Evolutionary conservation across 2,888 invertebrate species (phyloP), one percentile per base, ranked within the genome.

Genomic region (Hemistola chrysoprasaria): DNA sequence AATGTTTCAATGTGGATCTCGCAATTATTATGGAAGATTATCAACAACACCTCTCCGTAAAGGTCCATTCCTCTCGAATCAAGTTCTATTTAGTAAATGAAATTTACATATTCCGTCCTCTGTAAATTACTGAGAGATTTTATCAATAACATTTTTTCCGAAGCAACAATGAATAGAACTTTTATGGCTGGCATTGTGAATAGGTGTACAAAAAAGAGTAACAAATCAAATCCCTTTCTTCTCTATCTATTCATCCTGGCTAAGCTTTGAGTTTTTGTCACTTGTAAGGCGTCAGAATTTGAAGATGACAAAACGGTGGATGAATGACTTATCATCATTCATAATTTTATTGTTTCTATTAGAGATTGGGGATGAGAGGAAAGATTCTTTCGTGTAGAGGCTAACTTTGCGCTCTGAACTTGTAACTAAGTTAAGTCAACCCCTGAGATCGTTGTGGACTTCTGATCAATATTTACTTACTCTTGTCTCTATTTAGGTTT

Each of bases 351-450:
- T 16, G 3, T 16, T 16, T 33, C 25, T 22, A 22, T 42, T 31
- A 7, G 7, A 28, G 9, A 32, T 36, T 28, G 29, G 28, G 8
- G 37, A 36, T 10, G 36, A 34, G 22, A 36, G 26, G 40, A 58
- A 71, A 74, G 56, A 44, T 53, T 61, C 25, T 48, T n/a, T 35
- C 62, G 68, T 63, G 53, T 53, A 59, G 56, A 49, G 62, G 60
- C 47, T 73, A 83, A 85, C 84, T 86, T 85, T 84, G 77, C 83
- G 84, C 71, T 82, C 67, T 70, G 65, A 81, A 85, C 78, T 85
- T 69, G 66, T 82, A 86, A 86, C 79, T 75, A 53, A 81, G 77
- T 87, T 85, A 83, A 75, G 62, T 67, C 72, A 68, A 68, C 75
- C 75, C 73, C 49, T 32, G 71, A 66, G 73, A 71, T 70, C 39